These are phyloP conservation scores for Tachycineta bicolor DNA, from an alignment of 2,113 vertebrate species.

Conservation along the genomic window DNA sequence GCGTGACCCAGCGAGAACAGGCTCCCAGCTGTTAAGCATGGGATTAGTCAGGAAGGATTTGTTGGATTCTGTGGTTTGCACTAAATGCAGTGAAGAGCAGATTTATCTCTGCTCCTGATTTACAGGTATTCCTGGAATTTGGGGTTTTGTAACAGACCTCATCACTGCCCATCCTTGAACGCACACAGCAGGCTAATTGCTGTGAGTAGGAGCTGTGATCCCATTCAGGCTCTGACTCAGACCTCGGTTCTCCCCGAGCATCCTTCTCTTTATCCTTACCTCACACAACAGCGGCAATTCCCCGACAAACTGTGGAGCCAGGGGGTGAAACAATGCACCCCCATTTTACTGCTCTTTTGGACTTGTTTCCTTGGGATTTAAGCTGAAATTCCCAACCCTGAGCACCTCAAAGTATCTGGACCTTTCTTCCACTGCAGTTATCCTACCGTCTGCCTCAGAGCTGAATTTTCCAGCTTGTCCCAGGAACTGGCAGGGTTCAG, in stretches of 20 bases:
- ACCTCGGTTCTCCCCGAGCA: neutral
- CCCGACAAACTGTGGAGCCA: neutral
- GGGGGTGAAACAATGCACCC: neutral
- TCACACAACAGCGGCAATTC: neutral
- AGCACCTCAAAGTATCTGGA: neutral
- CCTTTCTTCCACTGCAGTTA: neutral
- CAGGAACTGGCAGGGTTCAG: neutral
- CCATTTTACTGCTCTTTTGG: neutral
- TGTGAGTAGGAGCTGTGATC: neutral
- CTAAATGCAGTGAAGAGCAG: neutral
- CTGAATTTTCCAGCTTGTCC: neutral
- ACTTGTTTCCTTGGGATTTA: neutral
- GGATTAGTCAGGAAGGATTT: slow-evolving; percentile 21
- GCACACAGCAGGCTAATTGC: neutral
- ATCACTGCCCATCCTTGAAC: neutral
- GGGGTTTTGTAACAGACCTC: neutral
- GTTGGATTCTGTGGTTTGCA: neutral
- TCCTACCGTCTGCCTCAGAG: neutral
- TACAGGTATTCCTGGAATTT: neutral
- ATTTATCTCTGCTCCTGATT: neutral
- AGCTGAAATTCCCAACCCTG: neutral
- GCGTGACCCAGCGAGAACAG: neutral
- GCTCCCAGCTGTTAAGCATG: slow-evolving; percentile 25
- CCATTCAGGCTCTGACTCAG: neutral
- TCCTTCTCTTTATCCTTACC: neutral